Evolutionary conservation across 2,797 vertebrate genomes (phyloP).

Genomic region (Labeo calbasu): DNA sequence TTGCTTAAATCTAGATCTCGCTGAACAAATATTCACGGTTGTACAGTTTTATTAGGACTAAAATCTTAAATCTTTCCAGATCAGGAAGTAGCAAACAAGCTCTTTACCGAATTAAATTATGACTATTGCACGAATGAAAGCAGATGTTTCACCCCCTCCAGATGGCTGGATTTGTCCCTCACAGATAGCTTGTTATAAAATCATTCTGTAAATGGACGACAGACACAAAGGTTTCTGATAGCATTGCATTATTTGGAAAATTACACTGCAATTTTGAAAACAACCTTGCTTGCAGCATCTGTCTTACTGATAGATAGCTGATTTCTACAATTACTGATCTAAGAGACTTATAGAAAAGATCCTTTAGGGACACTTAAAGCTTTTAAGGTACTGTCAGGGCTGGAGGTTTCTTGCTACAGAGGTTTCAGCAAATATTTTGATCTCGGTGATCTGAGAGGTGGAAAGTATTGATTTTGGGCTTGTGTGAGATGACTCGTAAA

Average conservation of each 20-base stretch:
- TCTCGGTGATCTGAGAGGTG: neutral
- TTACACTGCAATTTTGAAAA: neutral
- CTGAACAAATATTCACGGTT: neutral
- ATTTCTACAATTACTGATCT: neutral
- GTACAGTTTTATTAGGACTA: neutral
- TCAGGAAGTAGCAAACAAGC: slow-evolving; percentile 18
- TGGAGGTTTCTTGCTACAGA: neutral
- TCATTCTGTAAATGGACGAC: neutral
- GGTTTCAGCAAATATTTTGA: neutral
- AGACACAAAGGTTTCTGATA: slow-evolving; percentile 12
- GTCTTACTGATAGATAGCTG: neutral
- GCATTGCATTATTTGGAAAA: neutral
- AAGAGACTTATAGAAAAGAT: neutral
- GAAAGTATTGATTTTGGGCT: slow-evolving; percentile 10
- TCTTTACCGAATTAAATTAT: neutral
- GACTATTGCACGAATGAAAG: slow-evolving; percentile 2
- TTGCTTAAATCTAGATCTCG: neutral
- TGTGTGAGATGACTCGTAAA: neutral
- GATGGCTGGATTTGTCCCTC: slow-evolving; percentile 22
- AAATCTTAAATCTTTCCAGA: neutral
- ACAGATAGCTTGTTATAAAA: slow-evolving; percentile 24
- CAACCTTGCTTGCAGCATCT: neutral
- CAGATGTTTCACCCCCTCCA: slow-evolving; percentile 14
- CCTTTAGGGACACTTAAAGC: neutral
- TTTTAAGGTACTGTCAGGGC: neutral